Evolutionary conservation across 1,140 invertebrate genomes (phyloP).

Genomic region (Triops cancriformis): DNA sequence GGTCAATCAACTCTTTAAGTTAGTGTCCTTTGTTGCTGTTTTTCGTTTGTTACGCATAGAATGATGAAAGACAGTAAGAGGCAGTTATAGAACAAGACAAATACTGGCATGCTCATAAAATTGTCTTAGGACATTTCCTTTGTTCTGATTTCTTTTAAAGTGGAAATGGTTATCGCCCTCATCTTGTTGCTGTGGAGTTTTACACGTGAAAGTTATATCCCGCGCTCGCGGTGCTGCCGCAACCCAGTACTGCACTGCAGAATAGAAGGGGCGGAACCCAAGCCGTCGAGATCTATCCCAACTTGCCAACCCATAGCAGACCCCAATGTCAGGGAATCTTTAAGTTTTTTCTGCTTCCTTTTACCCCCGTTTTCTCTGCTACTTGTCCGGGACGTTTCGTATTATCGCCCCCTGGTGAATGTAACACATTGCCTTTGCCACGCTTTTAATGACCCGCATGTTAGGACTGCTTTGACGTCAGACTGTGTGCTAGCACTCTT

Average conservation of each 20-base stretch:
- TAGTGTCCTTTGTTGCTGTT: too few species aligned
- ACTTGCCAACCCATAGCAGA: background rate
- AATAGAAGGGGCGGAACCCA: background rate
- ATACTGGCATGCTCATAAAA: background rate
- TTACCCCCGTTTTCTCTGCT: background rate
- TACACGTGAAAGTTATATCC: slow-evolving; percentile 10
- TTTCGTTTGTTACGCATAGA: too few species aligned
- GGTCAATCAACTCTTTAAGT: too few species aligned
- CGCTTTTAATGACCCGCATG: slow-evolving; percentile 5
- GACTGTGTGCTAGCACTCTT: background rate
- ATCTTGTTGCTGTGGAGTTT: slow-evolving; percentile 7
- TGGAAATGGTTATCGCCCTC: background rate
- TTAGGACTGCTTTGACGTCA: background rate
- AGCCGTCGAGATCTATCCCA: slow-evolving; percentile 8
- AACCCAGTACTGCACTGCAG: background rate
- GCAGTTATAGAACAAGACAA: background rate
- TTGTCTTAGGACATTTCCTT: background rate
- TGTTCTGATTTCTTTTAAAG: background rate
- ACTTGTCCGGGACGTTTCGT: background rate
- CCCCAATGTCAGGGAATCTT: background rate
- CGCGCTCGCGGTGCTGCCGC: background rate
- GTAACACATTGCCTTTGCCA: background rate
- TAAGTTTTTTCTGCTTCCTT: too few species aligned
- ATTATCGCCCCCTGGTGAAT: background rate
- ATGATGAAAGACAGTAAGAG: too few species aligned